Evolutionary conservation across 2,113 vertebrate genomes (phyloP).

Genomic region (Balaeniceps rex): DNA sequence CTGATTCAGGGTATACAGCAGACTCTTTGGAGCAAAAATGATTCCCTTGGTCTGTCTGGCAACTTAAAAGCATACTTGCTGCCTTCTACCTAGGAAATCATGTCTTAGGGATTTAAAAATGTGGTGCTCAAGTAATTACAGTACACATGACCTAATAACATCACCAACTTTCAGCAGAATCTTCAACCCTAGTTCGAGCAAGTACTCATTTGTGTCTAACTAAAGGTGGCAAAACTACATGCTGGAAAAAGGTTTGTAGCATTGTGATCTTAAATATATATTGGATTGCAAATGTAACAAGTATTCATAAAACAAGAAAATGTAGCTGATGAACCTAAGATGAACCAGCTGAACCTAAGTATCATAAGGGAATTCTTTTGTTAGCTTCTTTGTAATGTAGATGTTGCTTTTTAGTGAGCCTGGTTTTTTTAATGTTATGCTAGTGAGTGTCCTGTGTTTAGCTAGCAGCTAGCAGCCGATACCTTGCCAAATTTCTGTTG

Average conservation of each 20-base stretch:
- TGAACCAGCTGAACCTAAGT: constrained; percentile 52
- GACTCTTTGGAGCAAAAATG: neutral
- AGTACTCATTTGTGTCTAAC: neutral
- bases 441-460: constrained; percentile 47
- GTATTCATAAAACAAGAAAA: neutral
- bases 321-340: constrained; percentile 58
- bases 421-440: neutral
- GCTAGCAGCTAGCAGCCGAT: neutral
- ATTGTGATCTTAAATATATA: neutral
- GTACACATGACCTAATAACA: neutral
- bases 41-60: neutral
- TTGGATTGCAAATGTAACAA: neutral
- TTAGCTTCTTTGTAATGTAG: constrained; percentile 48
- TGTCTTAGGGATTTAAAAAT: constrained; percentile 20
- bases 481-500: constrained; percentile 34
- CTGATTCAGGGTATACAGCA: neutral
- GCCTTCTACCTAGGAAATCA: neutral
- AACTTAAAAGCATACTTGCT: constrained; percentile 6
- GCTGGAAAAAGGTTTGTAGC: constrained; percentile 36
- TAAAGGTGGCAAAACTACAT: constrained; percentile 7
- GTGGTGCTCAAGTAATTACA: neutral
- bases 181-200: neutral
- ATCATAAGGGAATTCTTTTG: constrained; percentile 44
- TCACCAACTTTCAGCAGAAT: neutral
- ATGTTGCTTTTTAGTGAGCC: constrained; percentile 48